phyloP scores from a whole-genome alignment of 2,113 vertebrate genomes.

The Mellivora capensis region DNA sequence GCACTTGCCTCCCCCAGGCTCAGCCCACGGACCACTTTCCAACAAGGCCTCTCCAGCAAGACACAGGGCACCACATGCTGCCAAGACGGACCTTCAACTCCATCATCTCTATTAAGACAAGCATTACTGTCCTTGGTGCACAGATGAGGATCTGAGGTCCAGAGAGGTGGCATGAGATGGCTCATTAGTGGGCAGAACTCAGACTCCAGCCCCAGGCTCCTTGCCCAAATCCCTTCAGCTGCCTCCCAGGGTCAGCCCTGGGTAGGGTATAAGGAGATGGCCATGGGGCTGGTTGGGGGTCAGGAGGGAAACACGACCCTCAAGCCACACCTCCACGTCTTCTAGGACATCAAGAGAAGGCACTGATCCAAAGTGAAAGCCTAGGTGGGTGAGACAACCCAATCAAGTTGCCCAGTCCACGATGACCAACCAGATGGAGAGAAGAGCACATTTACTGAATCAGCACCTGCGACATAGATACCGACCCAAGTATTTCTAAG shows the following conservation, averaged over 20 bases:
- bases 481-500: background rate
- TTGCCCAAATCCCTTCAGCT: background rate
- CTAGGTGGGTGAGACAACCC: background rate
- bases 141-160: background rate
- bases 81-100: background rate
- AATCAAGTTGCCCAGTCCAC: accelerated
- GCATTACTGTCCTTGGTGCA: background rate
- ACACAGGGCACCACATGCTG: background rate
- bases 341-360: background rate
- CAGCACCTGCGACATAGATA: accelerated
- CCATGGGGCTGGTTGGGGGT: background rate
- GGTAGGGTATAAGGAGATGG: background rate
- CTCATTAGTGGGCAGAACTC: background rate
- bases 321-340: background rate
- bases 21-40: background rate
- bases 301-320: background rate
- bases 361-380: background rate
- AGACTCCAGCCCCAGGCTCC: too few species aligned
- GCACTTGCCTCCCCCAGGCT: background rate
- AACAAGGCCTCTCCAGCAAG: background rate
- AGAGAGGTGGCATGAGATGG: background rate
- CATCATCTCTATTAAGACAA: background rate
- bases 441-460: background rate
- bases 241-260: background rate
- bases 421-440: background rate